Percentiles rank a stretch among this genome's conserved stretches.
phyloP scores from a whole-genome alignment of 2,888 invertebrate genomes.

The Tinea semifulvella region DNA sequence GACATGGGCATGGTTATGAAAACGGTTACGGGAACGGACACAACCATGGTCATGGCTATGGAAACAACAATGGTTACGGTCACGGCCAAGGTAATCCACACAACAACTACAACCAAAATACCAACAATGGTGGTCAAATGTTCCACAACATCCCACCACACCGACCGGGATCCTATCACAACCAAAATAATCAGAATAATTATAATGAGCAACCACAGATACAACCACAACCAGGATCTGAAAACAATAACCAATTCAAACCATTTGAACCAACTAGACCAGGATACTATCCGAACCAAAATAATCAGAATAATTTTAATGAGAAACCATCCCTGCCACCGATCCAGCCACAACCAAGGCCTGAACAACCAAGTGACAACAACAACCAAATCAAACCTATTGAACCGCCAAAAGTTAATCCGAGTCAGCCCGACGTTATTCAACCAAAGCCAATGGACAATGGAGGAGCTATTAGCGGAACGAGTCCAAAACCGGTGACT shows the following conservation, averaged over 20 bases:
- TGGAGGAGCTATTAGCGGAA: conserved; percentile 3
- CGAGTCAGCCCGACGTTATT: neutral
- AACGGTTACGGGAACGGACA: conserved; percentile 11
- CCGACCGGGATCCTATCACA: neutral
- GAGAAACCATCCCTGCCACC: neutral
- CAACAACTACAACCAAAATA: conserved; percentile 13
- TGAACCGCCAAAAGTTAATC: neutral
- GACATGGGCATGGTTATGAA: conserved; percentile 13
- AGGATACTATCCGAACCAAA: neutral
- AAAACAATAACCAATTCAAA: neutral
- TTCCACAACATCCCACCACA: neutral
- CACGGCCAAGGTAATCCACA: conserved; percentile 18
- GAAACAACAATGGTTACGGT: conserved; percentile 11
- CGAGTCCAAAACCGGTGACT: neutral
- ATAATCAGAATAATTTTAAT: neutral
- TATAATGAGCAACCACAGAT: conserved; percentile 5
- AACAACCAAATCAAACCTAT: neutral
- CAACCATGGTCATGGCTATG: conserved; percentile 16
- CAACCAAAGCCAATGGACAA: conserved; percentile 8
- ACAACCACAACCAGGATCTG: conserved; percentile 14
- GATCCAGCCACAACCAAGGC: conserved; percentile 14
- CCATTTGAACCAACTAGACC: neutral
- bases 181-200: neutral
- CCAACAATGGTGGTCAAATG: no score
- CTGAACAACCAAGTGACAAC: conserved; percentile 5